These are phyloP conservation scores for Scelioninae gen. 1 DNA, from an alignment of 2,888 invertebrate genomes.

Conservation along the genomic window DNA sequence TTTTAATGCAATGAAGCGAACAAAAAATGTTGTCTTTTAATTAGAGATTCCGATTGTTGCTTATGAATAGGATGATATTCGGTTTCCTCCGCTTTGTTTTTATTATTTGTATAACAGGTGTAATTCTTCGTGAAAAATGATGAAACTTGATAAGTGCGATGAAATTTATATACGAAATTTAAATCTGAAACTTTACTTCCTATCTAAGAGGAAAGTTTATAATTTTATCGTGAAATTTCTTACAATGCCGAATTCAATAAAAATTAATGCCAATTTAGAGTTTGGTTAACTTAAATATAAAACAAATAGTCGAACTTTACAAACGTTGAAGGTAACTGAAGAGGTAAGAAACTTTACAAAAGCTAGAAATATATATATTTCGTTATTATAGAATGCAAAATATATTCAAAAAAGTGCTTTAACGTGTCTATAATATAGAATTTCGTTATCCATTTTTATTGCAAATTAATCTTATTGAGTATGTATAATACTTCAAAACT, in stretches of 20 bases:
- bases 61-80: neutral
- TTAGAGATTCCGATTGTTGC: constrained; percentile 17
- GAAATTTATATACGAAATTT: neutral
- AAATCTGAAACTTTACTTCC: constrained; percentile 5
- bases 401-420: too few relatives aligned
- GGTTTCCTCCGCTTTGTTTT: too few relatives aligned
- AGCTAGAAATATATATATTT: neutral
- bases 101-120: neutral
- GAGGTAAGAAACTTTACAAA: neutral
- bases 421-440: too few relatives aligned
- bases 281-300: neutral
- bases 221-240: neutral
- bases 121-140: constrained; percentile 21
- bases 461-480: neutral
- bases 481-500: neutral
- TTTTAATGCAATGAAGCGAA: constrained; percentile 8
- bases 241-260: neutral
- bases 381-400: neutral
- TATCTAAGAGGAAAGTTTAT: neutral
- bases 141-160: constrained; percentile 9
- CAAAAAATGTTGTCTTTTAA: constrained; percentile 34
- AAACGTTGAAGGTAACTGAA: neutral
- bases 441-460: too few relatives aligned
- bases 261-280: neutral
- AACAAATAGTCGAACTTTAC: neutral